phyloP scores from a whole-genome alignment of 2,888 invertebrate genomes.

The Helleia helle region DNA sequence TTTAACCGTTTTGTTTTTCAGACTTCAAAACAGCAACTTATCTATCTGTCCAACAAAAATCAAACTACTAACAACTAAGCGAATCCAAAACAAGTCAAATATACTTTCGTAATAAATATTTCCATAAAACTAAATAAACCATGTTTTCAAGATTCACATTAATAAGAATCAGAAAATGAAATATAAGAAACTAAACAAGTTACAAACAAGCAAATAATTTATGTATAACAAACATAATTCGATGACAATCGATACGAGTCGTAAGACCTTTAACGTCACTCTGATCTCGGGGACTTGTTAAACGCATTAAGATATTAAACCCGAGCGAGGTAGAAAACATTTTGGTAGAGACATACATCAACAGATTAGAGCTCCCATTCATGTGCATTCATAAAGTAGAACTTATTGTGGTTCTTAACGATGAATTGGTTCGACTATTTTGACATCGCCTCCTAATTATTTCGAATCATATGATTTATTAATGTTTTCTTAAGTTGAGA shows the following conservation, averaged over 20 bases:
- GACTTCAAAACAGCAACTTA: no score
- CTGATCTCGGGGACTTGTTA: conserved; percentile 35
- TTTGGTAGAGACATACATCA: conserved; percentile 51
- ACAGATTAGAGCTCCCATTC: conserved; percentile 63
- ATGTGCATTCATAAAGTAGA: conserved; percentile 49
- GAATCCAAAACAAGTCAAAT: no score
- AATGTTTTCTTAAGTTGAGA: conserved; percentile 1
- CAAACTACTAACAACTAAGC: no score
- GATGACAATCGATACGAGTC: conserved; percentile 9
- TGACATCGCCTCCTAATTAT: conserved; percentile 61
- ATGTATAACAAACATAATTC: conserved; percentile 6
- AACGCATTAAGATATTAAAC: conserved; percentile 58
- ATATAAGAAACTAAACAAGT: background rate
- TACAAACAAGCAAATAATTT: conserved; percentile 6
- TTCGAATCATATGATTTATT: background rate
- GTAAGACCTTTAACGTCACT: conserved; percentile 3
- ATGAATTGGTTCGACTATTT: no score
- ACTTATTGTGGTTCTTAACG: conserved; percentile 55
- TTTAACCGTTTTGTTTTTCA: no score
- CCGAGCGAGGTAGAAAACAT: conserved; percentile 36
- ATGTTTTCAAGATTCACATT: background rate
- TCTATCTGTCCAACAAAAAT: no score
- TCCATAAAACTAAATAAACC: no score
- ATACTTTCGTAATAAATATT: no score
- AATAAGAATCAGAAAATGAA: background rate